A percentile compares a stretch with the other conserved stretches of the same genome.
phyloP scores from a whole-genome alignment of 2,888 invertebrate genomes.

The Minunthozetes semirufus region DNA sequence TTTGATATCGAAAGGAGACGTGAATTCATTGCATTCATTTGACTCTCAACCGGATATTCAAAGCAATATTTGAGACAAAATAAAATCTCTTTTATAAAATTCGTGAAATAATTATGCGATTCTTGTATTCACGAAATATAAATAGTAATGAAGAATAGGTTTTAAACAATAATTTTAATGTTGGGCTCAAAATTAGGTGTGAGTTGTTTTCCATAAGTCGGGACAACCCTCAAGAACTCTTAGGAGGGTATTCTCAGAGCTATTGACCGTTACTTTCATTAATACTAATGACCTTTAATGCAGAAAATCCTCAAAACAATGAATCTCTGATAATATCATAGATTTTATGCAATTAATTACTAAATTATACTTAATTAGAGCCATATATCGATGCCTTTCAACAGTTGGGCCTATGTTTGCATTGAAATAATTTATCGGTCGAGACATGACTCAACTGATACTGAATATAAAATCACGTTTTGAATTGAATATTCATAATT shows the following conservation, averaged over 20 bases:
- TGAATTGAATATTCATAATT: too few relatives aligned
- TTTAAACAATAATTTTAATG: too few relatives aligned
- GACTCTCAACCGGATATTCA: neutral
- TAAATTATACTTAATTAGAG: neutral
- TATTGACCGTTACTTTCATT: neutral
- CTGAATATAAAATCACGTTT: neutral
- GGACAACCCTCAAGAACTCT: neutral
- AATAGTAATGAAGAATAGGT: too few relatives aligned
- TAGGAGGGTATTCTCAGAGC: too few relatives aligned
- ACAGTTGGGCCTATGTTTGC: neutral
- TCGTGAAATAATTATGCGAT: conserved; percentile 10
- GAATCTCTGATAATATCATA: neutral
- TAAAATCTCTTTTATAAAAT: neutral
- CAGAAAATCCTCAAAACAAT: neutral
- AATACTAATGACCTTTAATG: neutral
- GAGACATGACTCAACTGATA: neutral
- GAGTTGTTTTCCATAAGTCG: neutral
- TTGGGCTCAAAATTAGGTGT: neutral
- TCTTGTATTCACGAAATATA: neutral
- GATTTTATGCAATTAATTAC: too few relatives aligned
- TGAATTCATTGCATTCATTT: too few relatives aligned
- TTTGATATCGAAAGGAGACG: too few relatives aligned
- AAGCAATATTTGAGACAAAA: neutral
- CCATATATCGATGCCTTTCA: neutral
- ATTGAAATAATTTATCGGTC: neutral